Percentiles rank a stretch among this genome's conserved stretches.
Conservation (phyloP, 2,797 vertebrate species). For the Diplodus sargus region DNA sequence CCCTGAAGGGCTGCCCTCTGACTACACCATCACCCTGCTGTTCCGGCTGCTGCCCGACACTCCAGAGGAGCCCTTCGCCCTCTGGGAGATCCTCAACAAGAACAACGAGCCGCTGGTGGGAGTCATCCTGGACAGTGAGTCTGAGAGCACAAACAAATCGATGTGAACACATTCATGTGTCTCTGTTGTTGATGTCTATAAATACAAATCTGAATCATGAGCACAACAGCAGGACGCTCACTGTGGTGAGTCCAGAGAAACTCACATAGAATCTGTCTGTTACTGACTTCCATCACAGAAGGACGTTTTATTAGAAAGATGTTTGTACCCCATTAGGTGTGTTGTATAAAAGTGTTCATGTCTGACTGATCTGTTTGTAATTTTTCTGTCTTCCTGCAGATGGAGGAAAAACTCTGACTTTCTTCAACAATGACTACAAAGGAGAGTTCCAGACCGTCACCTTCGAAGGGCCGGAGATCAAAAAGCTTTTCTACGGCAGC, state of each 20-base stretch:
- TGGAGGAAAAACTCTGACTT: slow-evolving; percentile 94
- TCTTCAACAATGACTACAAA: slow-evolving; percentile 95
- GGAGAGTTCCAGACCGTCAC: slow-evolving; percentile 95
- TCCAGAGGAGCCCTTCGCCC: slow-evolving; percentile 93
- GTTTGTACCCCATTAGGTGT: no score
- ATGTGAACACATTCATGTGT: neutral
- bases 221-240: no score
- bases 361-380: no score
- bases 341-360: neutral
- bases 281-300: no score
- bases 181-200: neutral
- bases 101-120: slow-evolving; percentile 92
- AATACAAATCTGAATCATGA: neutral
- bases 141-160: neutral
- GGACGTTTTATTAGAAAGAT: neutral
- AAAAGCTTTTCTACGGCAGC: slow-evolving; percentile 95
- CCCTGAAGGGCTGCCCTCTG: slow-evolving; percentile 94
- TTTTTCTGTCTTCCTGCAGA: slow-evolving; percentile 79
- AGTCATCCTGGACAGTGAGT: slow-evolving; percentile 96
- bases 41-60: slow-evolving; percentile 94
- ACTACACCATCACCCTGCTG: slow-evolving; percentile 94
- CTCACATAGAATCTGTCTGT: no score
- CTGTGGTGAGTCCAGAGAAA: no score
- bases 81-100: slow-evolving; percentile 96
- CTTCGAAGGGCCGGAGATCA: slow-evolving; percentile 93